Conservation (phyloP, 2,888 invertebrate genomes). For the Cylindroiulus punctatus region DNA sequence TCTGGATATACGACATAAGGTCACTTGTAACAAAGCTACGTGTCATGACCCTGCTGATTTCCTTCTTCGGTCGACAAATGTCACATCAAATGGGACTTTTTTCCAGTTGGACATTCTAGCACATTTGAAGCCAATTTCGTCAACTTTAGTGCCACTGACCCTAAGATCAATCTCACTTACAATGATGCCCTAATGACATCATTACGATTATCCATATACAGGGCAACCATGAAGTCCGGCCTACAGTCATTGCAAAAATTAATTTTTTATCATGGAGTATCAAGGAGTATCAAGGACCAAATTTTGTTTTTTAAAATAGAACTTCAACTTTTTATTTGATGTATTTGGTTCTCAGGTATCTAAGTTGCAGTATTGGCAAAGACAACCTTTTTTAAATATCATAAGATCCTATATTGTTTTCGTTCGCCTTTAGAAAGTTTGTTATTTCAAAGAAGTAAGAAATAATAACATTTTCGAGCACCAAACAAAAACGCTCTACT, state of each 20-base stretch:
- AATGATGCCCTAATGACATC: not conserved
- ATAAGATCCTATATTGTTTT: too few relatives aligned
- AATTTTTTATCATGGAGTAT: too few relatives aligned
- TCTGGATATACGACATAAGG: not conserved
- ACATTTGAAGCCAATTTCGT: not conserved
- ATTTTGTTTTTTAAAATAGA: too few relatives aligned
- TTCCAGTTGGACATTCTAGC: not conserved
- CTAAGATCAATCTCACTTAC: not conserved
- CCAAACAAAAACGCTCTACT: not conserved
- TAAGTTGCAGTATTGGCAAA: too few relatives aligned
- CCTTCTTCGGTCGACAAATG: not conserved
- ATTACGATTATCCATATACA: not conserved
- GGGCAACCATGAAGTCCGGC: too few relatives aligned
- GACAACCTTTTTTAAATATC: too few relatives aligned
- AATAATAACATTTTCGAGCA: not conserved
- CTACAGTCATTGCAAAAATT: too few relatives aligned
- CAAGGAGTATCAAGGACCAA: too few relatives aligned
- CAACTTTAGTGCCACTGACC: not conserved
- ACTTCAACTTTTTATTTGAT: too few relatives aligned
- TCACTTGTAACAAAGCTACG: not conserved
- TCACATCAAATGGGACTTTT: not conserved
- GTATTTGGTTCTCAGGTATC: too few relatives aligned
- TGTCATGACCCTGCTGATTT: slow-evolving; percentile 27
- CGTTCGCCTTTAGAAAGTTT: not conserved
- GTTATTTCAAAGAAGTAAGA: not conserved